phyloP scores from a whole-genome alignment of 1,140 invertebrate species.

The Zelostemma sp. region DNA sequence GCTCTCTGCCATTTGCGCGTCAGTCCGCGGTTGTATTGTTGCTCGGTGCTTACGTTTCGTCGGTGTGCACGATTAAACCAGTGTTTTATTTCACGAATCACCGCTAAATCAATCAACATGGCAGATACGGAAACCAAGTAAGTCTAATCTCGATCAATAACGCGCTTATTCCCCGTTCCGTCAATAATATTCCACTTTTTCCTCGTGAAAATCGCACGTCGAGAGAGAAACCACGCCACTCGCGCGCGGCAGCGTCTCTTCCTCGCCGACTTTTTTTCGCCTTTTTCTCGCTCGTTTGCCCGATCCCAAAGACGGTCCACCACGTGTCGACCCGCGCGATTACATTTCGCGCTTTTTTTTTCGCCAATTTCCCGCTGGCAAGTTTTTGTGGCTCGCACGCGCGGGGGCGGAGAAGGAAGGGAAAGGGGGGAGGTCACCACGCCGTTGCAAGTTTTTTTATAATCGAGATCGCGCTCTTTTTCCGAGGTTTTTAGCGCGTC shows the following conservation, averaged over 20 bases:
- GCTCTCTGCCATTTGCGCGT: conserved; percentile 67
- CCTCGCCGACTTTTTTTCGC: background rate
- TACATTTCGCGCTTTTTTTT: conserved; percentile 2
- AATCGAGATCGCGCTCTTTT: conserved; percentile 19
- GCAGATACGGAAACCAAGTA: conserved; percentile 65
- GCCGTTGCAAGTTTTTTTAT: conserved; percentile 39
- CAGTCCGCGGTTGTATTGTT: conserved; percentile 60
- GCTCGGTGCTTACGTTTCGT: conserved; percentile 47
- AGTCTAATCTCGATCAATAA: conserved; percentile 44
- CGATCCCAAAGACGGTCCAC: background rate
- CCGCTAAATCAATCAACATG: conserved; percentile 52
- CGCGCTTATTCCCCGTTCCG: conserved; percentile 5
- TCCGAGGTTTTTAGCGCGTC: background rate
- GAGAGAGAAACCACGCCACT: conserved; percentile 31
- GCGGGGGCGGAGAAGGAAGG: conserved; percentile 4
- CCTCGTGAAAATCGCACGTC: background rate
- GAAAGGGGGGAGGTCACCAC: conserved; percentile 39
- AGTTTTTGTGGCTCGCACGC: background rate
- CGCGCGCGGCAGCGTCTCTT: conserved; percentile 19
- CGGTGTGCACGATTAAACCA: conserved; percentile 23
- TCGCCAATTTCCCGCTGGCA: conserved; percentile 7
- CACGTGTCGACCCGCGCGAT: conserved; percentile 7
- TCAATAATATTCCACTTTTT: conserved; percentile 1
- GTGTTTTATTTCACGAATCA: conserved; percentile 26
- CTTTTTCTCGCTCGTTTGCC: background rate